Base-by-base conservation (phyloP, 1,140 invertebrate species). In the Apis cerana region DNA sequence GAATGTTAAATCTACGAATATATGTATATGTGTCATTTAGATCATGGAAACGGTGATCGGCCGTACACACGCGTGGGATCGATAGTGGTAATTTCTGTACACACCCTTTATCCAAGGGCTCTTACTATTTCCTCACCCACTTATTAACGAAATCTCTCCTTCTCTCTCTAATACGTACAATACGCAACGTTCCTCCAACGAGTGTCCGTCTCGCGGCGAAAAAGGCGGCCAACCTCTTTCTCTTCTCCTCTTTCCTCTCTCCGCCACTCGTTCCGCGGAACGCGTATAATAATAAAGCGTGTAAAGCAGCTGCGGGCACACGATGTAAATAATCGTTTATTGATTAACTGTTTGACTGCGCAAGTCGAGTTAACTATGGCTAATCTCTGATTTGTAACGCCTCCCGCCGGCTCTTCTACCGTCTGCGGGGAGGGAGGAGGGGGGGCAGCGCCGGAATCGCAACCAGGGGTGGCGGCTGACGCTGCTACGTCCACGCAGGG, bases 311-410 rank as follows among this genome's bases (percentile, higher is more conserved):
- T 75, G 86, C 75, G 85, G 88, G 65, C 85, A 84, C 83, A 87
- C 84, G 91, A 92, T 91, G 90, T 92, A 93, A 93, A 94, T 94
- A 94, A 94, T 94, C 92, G 90, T 90, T 94, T 94, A 94, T 94
- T 94, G 93, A 94, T 94, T 94, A 94, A 94, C 93, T 93, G 93
- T 93, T 93, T 94, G 93, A 93, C 92, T 93, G 92, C 92, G 92
- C 92, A 94, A 93, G 92, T 93, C 92, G 93, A 94, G 93, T 94
- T 94, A 94, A 94, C 92, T 93, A 93, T 90, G 92, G 93, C 93
- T 94, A 94, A 94, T 94, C 93, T 93, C 92, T 92, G 93, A 94
- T 93, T 93, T 94, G 93, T 93, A 93, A 94, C 92, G 92, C 91
- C 92, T 82, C 80, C 74, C 79, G 59, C 43, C 67, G 56, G n/a